Conservation (phyloP, 2,888 invertebrate genomes). For the Lymantria dispar region DNA sequence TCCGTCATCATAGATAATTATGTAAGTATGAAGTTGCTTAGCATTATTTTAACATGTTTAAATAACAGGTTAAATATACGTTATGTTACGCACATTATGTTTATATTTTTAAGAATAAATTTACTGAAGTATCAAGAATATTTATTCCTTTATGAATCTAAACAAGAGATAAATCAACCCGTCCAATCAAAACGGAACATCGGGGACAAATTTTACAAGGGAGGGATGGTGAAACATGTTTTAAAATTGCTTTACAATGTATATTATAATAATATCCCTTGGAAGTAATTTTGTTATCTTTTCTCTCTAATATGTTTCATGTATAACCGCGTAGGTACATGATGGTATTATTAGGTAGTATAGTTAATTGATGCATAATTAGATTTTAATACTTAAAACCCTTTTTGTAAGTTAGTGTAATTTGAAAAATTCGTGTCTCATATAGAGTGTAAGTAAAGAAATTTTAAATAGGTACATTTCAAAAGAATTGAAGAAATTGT, state of each 20-base stretch:
- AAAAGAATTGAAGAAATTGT: too few species aligned
- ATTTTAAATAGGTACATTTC: too few species aligned
- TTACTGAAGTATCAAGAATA: conserved; percentile 55
- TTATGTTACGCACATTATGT: conserved; percentile 20
- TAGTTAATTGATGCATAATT: too few species aligned
- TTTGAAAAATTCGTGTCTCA: too few species aligned
- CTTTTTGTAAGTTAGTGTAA: too few species aligned
- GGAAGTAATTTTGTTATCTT: conserved; percentile 11
- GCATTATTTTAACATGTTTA: neutral
- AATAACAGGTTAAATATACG: neutral
- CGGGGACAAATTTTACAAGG: conserved; percentile 74
- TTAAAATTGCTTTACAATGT: conserved; percentile 76
- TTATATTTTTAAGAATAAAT: neutral
- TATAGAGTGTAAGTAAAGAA: too few species aligned
- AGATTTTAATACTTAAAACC: too few species aligned
- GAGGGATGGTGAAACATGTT: conserved; percentile 70
- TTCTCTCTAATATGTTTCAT: too few species aligned
- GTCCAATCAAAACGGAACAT: conserved; percentile 80
- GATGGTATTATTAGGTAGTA: too few species aligned
- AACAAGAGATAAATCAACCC: conserved; percentile 79
- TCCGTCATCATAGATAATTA: too few species aligned
- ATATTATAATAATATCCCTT: conserved; percentile 66
- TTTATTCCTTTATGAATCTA: conserved; percentile 48
- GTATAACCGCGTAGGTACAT: too few species aligned
- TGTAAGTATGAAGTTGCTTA: too few species aligned